These are phyloP conservation scores for human DNA, from an alignment of 2,113 vertebrate genomes.

Conservation along the genomic window DNA sequence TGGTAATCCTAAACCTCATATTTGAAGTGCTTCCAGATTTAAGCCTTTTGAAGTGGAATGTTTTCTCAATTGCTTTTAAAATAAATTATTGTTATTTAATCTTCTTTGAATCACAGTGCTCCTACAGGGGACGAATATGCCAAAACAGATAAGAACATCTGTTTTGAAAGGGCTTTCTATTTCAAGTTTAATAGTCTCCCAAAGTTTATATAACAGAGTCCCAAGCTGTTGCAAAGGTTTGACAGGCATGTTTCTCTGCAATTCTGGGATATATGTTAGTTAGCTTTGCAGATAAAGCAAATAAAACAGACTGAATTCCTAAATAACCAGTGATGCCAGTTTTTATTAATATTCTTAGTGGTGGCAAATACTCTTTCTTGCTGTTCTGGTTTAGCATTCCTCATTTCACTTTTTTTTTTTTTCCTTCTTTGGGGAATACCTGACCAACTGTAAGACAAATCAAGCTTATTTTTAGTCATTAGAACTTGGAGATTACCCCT, in stretches of 20 bases:
- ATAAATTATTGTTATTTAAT: constrained; percentile 56
- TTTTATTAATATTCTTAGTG: constrained; percentile 38
- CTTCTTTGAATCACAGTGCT: constrained; percentile 45
- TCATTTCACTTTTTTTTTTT: background rate
- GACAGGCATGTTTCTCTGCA: constrained; percentile 32
- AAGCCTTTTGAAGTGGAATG: constrained; percentile 59
- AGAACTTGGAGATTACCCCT: background rate
- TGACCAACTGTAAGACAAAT: background rate
- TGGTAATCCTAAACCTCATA: constrained; percentile 12
- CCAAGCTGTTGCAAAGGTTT: background rate
- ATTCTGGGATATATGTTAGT: background rate
- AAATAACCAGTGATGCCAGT: background rate
- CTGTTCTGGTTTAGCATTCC: background rate
- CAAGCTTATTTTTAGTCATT: background rate
- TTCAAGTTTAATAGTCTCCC: constrained; percentile 50
- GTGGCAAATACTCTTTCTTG: background rate
- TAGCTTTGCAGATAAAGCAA: constrained; percentile 24
- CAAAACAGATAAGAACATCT: constrained; percentile 54
- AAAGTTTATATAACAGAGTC: constrained; percentile 46
- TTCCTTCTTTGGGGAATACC: background rate
- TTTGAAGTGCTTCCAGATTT: constrained; percentile 54
- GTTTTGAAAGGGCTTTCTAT: constrained; percentile 52
- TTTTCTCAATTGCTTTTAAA: constrained; percentile 36
- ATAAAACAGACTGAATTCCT: constrained; percentile 7
- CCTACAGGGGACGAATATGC: constrained; percentile 32